Evolutionary conservation across 2,797 vertebrate species (phyloP).

Genomic region (Tadarida brasiliensis): DNA sequence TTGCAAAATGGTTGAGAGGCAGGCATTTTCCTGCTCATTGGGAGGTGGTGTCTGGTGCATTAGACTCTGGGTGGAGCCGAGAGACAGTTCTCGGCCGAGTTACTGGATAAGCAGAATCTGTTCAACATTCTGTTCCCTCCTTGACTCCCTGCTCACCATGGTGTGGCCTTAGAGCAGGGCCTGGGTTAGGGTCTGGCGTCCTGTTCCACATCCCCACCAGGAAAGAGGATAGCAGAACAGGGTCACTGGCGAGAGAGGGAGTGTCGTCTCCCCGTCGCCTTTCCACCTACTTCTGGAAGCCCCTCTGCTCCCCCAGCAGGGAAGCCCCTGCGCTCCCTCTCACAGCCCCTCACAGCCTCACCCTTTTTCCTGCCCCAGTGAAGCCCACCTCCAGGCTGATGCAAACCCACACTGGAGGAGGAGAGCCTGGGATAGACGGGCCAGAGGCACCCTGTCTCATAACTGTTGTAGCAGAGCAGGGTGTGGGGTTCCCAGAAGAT

Average conservation of each 20-base stretch:
- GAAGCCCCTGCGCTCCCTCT: background rate
- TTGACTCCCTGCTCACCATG: background rate
- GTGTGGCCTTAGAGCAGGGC: constrained; percentile 74
- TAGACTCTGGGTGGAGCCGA: rapidly evolving
- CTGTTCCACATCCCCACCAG: background rate
- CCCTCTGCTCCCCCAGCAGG: background rate
- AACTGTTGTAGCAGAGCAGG: background rate
- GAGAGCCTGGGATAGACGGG: background rate
- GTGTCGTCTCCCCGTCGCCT: background rate
- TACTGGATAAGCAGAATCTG: background rate
- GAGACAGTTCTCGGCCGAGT: background rate
- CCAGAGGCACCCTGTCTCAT: background rate
- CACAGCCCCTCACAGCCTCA: background rate
- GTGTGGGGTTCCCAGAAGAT: background rate
- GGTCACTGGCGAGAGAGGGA: background rate
- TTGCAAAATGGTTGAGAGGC: background rate
- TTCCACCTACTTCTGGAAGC: background rate
- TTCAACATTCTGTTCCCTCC: background rate
- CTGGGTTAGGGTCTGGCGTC: background rate
- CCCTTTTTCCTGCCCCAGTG: background rate
- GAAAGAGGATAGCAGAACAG: background rate
- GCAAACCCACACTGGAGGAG: background rate
- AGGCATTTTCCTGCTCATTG: background rate
- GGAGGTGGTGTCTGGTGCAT: rapidly evolving
- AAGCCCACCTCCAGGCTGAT: background rate